Evolutionary conservation across 2,797 vertebrate genomes (phyloP).

Genomic region (Ctenopoma multispine): DNA sequence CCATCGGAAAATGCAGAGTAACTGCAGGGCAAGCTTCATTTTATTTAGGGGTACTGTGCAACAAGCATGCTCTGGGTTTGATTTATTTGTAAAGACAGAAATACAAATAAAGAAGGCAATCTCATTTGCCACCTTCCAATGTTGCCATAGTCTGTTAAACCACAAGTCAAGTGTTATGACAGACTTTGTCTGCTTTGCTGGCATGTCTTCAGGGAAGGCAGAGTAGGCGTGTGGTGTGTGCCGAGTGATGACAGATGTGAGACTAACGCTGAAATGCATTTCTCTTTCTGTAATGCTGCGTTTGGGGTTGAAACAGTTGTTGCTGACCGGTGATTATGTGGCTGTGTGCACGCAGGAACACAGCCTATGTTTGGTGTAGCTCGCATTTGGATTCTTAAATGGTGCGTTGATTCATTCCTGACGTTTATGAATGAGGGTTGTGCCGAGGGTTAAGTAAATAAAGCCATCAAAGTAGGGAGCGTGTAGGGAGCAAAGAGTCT

Average conservation of each 20-base stretch:
- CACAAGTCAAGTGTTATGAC: constrained; percentile 80
- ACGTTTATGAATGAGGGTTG: constrained; percentile 75
- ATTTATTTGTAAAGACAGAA: constrained; percentile 69
- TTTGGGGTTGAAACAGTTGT: constrained; percentile 53
- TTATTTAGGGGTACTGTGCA: constrained; percentile 16
- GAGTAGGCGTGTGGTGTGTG: constrained; percentile 63
- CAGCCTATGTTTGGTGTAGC: constrained; percentile 61
- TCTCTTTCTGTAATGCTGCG: constrained; percentile 56
- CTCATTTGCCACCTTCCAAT: constrained; percentile 75
- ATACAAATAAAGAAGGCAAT: constrained; percentile 72
- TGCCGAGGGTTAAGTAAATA: constrained; percentile 74
- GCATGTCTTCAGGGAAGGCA: constrained; percentile 63
- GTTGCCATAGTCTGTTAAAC: constrained; percentile 70
- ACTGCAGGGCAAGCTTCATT: constrained; percentile 42
- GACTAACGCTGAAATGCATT: constrained; percentile 64
- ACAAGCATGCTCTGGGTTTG: constrained; percentile 36
- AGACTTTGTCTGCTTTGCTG: constrained; percentile 70
- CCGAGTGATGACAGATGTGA: constrained; percentile 79
- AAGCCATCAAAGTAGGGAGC: constrained; percentile 67
- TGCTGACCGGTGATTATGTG: constrained; percentile 70
- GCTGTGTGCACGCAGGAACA: constrained; percentile 41
- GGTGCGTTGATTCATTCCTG: constrained; percentile 63
- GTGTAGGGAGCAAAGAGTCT: constrained; percentile 24
- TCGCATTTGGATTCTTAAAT: constrained; percentile 61
- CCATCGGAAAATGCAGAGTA: constrained; percentile 23